A percentile compares a stretch with the other conserved stretches of the same genome.
Evolutionary conservation across 2,113 vertebrate genomes (phyloP).

Genomic region (Garra rufa): DNA sequence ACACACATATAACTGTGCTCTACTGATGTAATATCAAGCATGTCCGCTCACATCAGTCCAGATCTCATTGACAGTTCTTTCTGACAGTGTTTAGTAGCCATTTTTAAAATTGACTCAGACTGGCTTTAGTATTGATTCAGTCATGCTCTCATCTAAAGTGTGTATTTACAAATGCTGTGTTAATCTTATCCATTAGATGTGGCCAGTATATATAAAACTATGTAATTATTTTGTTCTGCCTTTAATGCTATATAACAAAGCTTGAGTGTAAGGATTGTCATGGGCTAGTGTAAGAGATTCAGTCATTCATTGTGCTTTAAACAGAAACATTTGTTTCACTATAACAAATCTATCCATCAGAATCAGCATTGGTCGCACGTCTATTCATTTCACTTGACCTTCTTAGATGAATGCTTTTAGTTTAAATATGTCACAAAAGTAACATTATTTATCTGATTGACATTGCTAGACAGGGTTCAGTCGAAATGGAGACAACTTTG

Average conservation of each 20-base stretch:
- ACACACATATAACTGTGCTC: neutral
- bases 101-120: neutral
- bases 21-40: constrained; percentile 16
- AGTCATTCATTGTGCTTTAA: neutral
- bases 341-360: neutral
- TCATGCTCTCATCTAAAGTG: neutral
- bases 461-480: neutral
- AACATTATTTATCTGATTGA: neutral
- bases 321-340: neutral
- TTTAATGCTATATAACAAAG: neutral
- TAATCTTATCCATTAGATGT: neutral
- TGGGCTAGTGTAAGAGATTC: neutral
- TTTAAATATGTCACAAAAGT: neutral
- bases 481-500: neutral
- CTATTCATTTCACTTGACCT: neutral
- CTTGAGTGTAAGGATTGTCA: neutral
- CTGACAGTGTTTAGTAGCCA: neutral
- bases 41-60: constrained; percentile 8
- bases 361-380: neutral
- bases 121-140: constrained; percentile 10
- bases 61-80: constrained; percentile 16
- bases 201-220: neutral
- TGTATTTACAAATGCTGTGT: constrained; percentile 1
- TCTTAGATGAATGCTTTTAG: neutral
- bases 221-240: neutral